Conservation (phyloP, 2,113 vertebrate species). For the Myotis yumanensis region DNA sequence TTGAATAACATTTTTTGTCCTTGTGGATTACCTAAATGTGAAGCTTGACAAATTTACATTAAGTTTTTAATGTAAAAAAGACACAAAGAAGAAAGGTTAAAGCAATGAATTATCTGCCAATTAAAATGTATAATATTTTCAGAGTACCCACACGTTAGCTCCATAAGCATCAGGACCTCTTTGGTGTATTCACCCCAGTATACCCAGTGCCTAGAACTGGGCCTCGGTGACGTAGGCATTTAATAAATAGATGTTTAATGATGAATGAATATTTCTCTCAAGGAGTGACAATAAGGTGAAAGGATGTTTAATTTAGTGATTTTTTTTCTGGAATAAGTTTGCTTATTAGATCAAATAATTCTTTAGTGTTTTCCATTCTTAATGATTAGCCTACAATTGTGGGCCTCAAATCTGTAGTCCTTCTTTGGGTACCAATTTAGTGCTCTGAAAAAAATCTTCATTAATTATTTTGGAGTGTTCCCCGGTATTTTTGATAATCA, state of each 20-base stretch:
- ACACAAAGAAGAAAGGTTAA: neutral
- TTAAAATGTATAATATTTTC: slow-evolving; percentile 25
- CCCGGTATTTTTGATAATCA: neutral
- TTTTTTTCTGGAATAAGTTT: neutral
- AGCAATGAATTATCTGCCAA: neutral
- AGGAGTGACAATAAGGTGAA: neutral
- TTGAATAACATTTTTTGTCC: neutral
- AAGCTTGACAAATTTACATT: neutral
- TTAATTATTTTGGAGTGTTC: neutral
- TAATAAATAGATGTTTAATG: neutral
- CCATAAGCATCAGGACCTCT: neutral
- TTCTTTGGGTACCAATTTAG: neutral
- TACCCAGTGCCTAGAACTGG: neutral
- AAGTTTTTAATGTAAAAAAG: slow-evolving; percentile 19
- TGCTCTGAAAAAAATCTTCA: neutral
- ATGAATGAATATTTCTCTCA: neutral
- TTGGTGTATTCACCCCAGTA: neutral
- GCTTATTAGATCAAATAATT: neutral
- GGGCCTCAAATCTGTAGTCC: neutral
- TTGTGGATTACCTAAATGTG: neutral
- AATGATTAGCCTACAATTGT: neutral
- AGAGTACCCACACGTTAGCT: neutral
- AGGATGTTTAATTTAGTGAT: neutral
- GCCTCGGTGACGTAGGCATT: neutral
- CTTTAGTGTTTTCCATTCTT: neutral